These are phyloP conservation scores for Numenius arquata DNA, from an alignment of 2,113 vertebrate genomes.

Conservation along the genomic window DNA sequence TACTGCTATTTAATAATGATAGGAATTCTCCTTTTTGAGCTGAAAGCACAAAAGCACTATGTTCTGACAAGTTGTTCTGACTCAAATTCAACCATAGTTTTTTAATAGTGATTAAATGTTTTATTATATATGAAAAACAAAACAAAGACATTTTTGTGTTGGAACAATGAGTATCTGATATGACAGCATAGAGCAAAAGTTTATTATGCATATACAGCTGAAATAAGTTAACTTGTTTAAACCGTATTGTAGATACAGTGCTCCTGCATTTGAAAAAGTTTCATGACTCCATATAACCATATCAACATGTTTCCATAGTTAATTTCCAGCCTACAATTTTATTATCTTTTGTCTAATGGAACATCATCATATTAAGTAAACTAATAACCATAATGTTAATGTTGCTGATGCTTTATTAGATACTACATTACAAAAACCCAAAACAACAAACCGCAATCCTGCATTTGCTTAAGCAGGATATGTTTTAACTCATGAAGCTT, in stretches of 20 bases:
- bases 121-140: background rate
- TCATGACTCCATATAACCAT: slow-evolving; percentile 61
- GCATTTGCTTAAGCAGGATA: background rate
- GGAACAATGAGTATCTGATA: slow-evolving; percentile 23
- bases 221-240: slow-evolving; percentile 62
- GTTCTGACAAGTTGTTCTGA: background rate
- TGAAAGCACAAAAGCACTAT: background rate
- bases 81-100: background rate
- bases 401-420: slow-evolving; percentile 59
- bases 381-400: slow-evolving; percentile 61
- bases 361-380: slow-evolving; percentile 60
- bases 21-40: background rate
- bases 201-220: slow-evolving; percentile 19
- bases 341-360: slow-evolving; percentile 62
- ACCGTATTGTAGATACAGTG: slow-evolving; percentile 2
- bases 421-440: background rate
- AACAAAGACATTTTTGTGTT: background rate
- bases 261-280: slow-evolving; percentile 55
- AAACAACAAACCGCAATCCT: background rate
- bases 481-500: background rate
- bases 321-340: slow-evolving; percentile 60
- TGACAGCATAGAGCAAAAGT: slow-evolving; percentile 40
- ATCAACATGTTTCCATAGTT: slow-evolving; percentile 64
- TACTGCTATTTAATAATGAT: background rate
- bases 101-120: background rate